Conservation (phyloP, 2,888 invertebrate genomes). For the Dysmachus trigonus region DNA sequence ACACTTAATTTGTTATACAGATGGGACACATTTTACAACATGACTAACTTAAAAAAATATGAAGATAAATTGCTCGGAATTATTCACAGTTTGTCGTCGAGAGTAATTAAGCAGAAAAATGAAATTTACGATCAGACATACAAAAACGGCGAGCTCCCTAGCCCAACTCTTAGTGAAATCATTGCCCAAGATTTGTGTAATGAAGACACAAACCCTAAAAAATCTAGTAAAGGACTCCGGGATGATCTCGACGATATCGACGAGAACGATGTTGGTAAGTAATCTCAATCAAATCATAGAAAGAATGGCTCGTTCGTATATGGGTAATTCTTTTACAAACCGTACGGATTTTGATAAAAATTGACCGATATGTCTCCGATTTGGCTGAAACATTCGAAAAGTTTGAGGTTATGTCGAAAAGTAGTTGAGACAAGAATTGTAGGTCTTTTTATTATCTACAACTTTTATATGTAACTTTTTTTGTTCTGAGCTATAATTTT, state of each 20-base stretch:
- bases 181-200: conserved; percentile 51
- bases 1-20: conserved; percentile 80
- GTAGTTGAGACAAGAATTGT: too few relatives aligned
- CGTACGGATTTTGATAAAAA: too few relatives aligned
- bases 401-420: too few relatives aligned
- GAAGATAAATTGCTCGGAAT: conserved; percentile 74
- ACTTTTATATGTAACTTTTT: too few relatives aligned
- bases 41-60: conserved; percentile 74
- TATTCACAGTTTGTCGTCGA: conserved; percentile 80
- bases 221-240: conserved; percentile 70
- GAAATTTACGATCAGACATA: conserved; percentile 68
- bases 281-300: background rate
- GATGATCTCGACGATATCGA: conserved; percentile 85
- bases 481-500: too few relatives aligned
- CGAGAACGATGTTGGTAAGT: conserved; percentile 77
- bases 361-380: too few relatives aligned
- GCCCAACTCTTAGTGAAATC: conserved; percentile 63
- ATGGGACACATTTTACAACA: conserved; percentile 75
- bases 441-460: too few relatives aligned
- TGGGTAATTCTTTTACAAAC: too few relatives aligned
- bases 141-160: conserved; percentile 65
- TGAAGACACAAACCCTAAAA: conserved; percentile 45
- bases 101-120: conserved; percentile 72
- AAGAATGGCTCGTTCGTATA: background rate
- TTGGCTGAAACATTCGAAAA: too few relatives aligned